These are phyloP conservation scores for Cephus cinctus DNA, from an alignment of 1,140 invertebrate genomes.

Conservation along the genomic window DNA sequence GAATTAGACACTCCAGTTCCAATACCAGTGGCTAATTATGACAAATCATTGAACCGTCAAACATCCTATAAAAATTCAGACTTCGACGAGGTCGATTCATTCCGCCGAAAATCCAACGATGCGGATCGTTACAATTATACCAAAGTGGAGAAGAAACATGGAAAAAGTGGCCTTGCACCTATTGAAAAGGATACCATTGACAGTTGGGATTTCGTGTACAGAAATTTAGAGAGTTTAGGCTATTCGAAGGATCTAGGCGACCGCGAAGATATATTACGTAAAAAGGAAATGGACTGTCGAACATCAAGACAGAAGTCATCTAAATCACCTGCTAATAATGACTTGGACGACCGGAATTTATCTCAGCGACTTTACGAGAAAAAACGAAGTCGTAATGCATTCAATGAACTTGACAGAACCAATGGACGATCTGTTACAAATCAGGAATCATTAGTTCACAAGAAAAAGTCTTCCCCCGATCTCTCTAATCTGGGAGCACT, in stretches of 20 bases:
- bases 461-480: constrained; percentile 33
- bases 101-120: constrained; percentile 17
- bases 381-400: constrained; percentile 4
- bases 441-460: constrained; percentile 19
- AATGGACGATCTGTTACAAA: constrained; percentile 15
- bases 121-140: constrained; percentile 26
- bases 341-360: constrained; percentile 18
- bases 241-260: constrained; percentile 70
- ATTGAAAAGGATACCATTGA: constrained; percentile 58
- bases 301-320: constrained; percentile 23
- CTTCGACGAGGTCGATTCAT: constrained; percentile 35
- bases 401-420: constrained; percentile 8
- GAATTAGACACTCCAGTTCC: constrained; percentile 66
- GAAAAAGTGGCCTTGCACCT: constrained; percentile 1
- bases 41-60: constrained; percentile 28
- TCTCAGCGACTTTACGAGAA: constrained; percentile 10
- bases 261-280: constrained; percentile 60
- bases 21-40: constrained; percentile 30
- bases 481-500: constrained; percentile 26
- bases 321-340: constrained; percentile 21
- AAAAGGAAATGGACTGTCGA: constrained; percentile 19
- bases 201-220: constrained; percentile 77
- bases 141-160: constrained; percentile 26
- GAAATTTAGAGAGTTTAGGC: constrained; percentile 71
- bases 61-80: constrained; percentile 19